Percentiles rank a stretch among this genome's conserved stretches.
Conservation (phyloP, 2,888 invertebrate species). For the Idaea aversata region DNA sequence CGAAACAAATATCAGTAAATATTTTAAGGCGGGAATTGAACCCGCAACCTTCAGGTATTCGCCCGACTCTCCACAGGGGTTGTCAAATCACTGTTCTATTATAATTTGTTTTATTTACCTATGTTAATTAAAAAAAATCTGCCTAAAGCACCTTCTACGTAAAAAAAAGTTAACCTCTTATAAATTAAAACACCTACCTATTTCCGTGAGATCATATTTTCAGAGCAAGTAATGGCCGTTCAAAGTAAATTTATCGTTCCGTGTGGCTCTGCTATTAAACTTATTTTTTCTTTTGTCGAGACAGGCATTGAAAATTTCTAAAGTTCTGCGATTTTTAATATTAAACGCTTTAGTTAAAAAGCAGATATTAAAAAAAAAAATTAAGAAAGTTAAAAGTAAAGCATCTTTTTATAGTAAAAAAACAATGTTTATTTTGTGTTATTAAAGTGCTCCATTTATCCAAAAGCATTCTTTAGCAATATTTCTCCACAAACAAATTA, state of each 20-base stretch:
- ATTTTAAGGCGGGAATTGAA: too few species aligned
- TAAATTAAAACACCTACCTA: constrained; percentile 5
- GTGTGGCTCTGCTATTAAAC: constrained; percentile 1
- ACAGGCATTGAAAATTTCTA: not conserved
- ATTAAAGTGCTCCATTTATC: not conserved
- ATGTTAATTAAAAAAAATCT: not conserved
- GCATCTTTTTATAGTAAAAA: too few species aligned
- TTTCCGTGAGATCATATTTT: not conserved
- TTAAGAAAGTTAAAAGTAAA: not conserved
- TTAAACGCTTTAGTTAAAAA: not conserved
- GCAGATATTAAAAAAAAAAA: not conserved
- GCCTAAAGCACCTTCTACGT: not conserved
- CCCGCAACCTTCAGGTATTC: too few species aligned
- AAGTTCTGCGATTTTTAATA: not conserved
- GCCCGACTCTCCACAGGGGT: too few species aligned
- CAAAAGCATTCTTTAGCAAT: not conserved
- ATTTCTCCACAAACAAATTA: constrained; percentile 11
- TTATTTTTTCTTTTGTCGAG: not conserved
- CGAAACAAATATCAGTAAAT: too few species aligned
- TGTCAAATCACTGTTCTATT: too few species aligned
- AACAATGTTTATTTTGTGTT: too few species aligned
- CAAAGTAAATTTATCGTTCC: constrained; percentile 1
- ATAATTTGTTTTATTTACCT: too few species aligned
- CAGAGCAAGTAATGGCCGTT: constrained; percentile 1
- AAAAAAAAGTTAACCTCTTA: not conserved